Base-by-base conservation (phyloP, 2,113 vertebrate genomes). In the Marmota monax region DNA sequence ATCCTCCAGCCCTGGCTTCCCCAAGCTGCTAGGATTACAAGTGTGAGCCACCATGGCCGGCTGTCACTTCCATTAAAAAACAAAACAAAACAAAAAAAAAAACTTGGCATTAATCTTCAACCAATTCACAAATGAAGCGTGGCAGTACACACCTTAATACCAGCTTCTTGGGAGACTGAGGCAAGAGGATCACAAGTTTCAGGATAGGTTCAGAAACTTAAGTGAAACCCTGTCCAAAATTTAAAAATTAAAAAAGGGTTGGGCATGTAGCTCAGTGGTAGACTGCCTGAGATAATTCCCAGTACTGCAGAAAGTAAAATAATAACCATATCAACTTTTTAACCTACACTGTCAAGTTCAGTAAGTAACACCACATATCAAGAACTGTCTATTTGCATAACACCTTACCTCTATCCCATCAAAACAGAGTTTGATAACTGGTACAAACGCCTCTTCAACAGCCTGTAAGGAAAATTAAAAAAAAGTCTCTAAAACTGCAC, bases 401-500 rank as follows among this genome's bases (percentile, higher is more conserved):
- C 1, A 25, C 13, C 96, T 98, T 99, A 99, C 99, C 99, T 99
- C 99, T 98, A 99, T 99, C 88, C 99, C 99, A 98, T 99, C 99
- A 98, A 99, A 99, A 92, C 98, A 98, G 74, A 99, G 98, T 98
- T 99, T 99, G 97, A 99, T 99, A 96, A 99, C 99, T 16, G 99
- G 99, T 94, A 99, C 99, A 98, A 99, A 99, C 4, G 99, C 99
- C 95, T 99, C 99, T 98, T 99, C 99, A 82, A 99, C 99, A 97
- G 99, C 99, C 99, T 99, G 67, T 10, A 96, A 97, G 94, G 90
- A 5, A 72, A 96, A 74, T n/a, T n/a, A 14, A n/a, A 72, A 96
- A 74, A 11, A n/a, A 90, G 20, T 84, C 25, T 67, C 58, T 86
- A 22, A 92, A 95, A 70, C 48, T 22, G 29, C 27, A 69, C 5